A percentile compares a stretch with the other conserved stretches of the same genome.
Evolutionary conservation across 2,113 vertebrate genomes (phyloP).

Genomic region (Puma concolor): DNA sequence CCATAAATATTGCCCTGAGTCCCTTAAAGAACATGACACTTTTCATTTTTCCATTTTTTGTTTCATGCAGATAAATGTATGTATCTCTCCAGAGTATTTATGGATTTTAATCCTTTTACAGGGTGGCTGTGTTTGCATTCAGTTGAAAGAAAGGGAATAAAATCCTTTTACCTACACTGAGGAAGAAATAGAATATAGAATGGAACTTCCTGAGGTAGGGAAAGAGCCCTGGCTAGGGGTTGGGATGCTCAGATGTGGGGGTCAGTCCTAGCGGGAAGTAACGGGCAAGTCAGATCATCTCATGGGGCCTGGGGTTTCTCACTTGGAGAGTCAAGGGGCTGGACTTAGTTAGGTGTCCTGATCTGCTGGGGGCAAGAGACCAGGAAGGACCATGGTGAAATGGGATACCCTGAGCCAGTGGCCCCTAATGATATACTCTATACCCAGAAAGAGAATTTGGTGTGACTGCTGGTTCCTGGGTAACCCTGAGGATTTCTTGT

Average conservation of each 20-base stretch:
- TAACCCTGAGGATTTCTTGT: neutral
- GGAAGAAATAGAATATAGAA: neutral
- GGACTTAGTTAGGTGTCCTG: neutral
- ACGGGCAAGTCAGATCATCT: neutral
- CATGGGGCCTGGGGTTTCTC: neutral
- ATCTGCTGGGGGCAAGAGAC: neutral
- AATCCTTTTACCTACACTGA: neutral
- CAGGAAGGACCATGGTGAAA: neutral
- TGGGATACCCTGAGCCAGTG: neutral
- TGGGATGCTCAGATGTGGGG: neutral
- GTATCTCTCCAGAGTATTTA: constrained; percentile 28
- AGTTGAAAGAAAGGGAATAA: neutral
- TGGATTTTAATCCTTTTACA: neutral
- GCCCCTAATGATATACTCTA: neutral
- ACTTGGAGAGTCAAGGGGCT: neutral
- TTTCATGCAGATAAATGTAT: neutral
- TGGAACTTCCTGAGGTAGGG: neutral
- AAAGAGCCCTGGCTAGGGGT: neutral
- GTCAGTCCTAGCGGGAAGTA: neutral
- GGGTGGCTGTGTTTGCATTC: neutral
- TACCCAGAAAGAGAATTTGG: neutral
- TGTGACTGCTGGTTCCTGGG: neutral
- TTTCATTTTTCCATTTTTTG: constrained; percentile 43
- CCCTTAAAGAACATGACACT: neutral
- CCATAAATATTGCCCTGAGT: neutral